These are phyloP conservation scores for Lagria hirta DNA, from an alignment of 2,888 invertebrate genomes.

Conservation along the genomic window DNA sequence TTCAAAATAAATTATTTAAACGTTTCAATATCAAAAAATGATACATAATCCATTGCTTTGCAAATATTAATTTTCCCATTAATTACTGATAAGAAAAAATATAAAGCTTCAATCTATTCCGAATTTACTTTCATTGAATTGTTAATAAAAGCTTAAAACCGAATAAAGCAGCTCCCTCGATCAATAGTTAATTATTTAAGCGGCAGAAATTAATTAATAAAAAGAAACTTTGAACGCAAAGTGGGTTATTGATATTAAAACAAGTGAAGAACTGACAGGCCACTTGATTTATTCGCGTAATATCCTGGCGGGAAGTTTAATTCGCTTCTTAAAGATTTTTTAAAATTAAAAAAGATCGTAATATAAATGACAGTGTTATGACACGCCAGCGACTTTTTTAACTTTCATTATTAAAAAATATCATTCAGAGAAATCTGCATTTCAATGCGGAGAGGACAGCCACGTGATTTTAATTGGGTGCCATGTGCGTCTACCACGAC, in stretches of 20 bases:
- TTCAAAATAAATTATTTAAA: too few relatives aligned
- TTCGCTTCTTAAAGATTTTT: slow-evolving; percentile 49
- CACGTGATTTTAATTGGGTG: slow-evolving; percentile 18
- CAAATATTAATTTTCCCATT: too few relatives aligned
- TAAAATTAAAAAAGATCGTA: slow-evolving; percentile 51
- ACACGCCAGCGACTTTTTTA: slow-evolving; percentile 46
- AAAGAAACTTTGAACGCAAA: slow-evolving; percentile 24
- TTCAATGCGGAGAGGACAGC: slow-evolving; percentile 36
- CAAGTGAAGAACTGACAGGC: slow-evolving; percentile 47
- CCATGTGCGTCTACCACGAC: too few relatives aligned
- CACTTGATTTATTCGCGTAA: slow-evolving; percentile 50
- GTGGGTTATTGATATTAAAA: slow-evolving; percentile 48
- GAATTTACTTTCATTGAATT: slow-evolving; percentile 14
- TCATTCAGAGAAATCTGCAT: slow-evolving; percentile 47
- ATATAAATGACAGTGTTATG: slow-evolving; percentile 52
- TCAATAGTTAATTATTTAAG: slow-evolving; percentile 26
- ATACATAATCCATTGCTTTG: too few relatives aligned
- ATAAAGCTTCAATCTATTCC: too few relatives aligned
- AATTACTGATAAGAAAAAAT: too few relatives aligned
- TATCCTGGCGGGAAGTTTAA: slow-evolving; percentile 51
- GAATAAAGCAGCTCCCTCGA: not conserved
- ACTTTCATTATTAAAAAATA: slow-evolving; percentile 51
- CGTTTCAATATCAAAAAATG: too few relatives aligned
- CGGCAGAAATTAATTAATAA: slow-evolving; percentile 28
- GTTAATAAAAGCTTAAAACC: slow-evolving; percentile 22